Evolutionary conservation across 2,113 vertebrate genomes (phyloP), one percentile per base, ranked within the genome.

Genomic region (Thalassoma bifasciatum): DNA sequence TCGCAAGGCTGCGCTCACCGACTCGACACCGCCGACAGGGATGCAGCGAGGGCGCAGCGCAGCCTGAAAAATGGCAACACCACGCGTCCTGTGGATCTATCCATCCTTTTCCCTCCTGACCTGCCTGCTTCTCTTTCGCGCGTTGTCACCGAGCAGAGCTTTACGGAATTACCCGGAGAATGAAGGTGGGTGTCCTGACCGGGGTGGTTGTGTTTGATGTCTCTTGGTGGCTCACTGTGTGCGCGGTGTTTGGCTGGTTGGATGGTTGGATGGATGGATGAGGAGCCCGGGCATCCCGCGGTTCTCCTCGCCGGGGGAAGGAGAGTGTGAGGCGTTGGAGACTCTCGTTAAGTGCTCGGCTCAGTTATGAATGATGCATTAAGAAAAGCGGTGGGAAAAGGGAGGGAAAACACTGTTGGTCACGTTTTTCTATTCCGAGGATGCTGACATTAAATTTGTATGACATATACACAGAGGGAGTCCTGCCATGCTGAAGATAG

Each of bases 161-260:
- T 87, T 93, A 80, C 72, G 94, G 92, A 95, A 90, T 92, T 94
- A 95, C 84, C 94, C 93, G 30, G 93, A 95, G 38, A 95, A 95
- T 91, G 94, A 95, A 94, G 94, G 94, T 95, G 90, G 85, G 93
- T 77, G 74, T 26, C 54, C 49, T 37, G 60, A 17, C 2, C 2
- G 46, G 46, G 46, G 17, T 49, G 8, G 46, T 3, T 30, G 30
- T 30, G 30, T 30, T 3, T 30, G 30, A 6, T 30, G 30, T 30
- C 30, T 30, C 30, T 6, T 30, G 30, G 30, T 30, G 30, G 30
- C 30, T 30, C 30, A 30, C 3, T 30, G 30, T 46, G 46, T n/a
- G 46, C 8, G 46, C n/a, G 46, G 19, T 49, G 46, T 21, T 19
- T 49, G 19, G 17, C 2, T 49, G 17, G 8, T 19, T 49, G 57